Conservation (phyloP, 1,140 invertebrate species). For the Cherax quadricarinatus region DNA sequence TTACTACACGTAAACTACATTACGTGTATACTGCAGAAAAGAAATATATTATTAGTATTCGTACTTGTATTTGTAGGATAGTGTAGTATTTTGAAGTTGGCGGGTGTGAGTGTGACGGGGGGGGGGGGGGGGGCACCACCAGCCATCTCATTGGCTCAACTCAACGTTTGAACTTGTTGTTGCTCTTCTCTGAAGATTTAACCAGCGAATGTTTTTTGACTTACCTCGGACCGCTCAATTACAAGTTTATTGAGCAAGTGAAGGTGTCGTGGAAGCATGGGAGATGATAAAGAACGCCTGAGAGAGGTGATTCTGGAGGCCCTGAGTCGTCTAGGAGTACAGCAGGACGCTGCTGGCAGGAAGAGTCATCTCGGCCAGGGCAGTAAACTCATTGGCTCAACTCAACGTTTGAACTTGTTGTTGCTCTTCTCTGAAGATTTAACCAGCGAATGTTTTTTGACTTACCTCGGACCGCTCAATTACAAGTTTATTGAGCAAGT, state of each 20-base stretch:
- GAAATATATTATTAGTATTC: too few relatives aligned
- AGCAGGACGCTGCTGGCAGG: neutral
- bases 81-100: neutral
- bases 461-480: neutral
- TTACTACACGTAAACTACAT: too few relatives aligned
- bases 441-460: neutral
- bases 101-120: neutral
- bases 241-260: neutral
- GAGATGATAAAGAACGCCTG: conserved; percentile 57
- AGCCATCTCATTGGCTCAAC: neutral
- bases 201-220: neutral
- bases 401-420: neutral
- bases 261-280: conserved; percentile 12
- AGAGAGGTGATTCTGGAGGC: conserved; percentile 65
- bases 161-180: neutral
- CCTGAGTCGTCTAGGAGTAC: conserved; percentile 56
- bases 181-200: neutral
- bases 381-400: conserved; percentile 20
- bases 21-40: too few relatives aligned
- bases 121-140: too few relatives aligned
- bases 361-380: conserved; percentile 39
- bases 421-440: neutral
- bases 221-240: neutral
- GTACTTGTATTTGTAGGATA: too few relatives aligned
- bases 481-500: neutral